These are phyloP conservation scores for Syrista parreyssii DNA, from an alignment of 2,888 invertebrate species.

Conservation along the genomic window DNA sequence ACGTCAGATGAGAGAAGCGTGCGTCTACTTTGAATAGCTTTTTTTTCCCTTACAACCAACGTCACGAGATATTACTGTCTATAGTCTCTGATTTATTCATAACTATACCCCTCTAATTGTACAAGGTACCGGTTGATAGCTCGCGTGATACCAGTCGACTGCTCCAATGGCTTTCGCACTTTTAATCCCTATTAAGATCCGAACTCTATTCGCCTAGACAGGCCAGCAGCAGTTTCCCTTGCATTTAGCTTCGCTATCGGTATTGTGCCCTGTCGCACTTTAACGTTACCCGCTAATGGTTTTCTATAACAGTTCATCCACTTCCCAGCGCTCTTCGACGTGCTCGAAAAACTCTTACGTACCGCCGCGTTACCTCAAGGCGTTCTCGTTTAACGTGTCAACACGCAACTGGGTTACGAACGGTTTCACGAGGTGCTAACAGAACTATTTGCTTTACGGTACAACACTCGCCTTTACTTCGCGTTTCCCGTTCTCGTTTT, in stretches of 20 bases:
- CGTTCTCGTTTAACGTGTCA: neutral
- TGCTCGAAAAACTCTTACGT: neutral
- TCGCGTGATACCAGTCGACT: neutral
- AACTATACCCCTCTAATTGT: constrained; percentile 11
- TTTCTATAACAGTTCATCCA: neutral
- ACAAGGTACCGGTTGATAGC: constrained; percentile 6
- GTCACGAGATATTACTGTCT: neutral
- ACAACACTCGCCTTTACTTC: neutral
- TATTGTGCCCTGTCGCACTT: neutral
- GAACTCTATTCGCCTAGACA: neutral
- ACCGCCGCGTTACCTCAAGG: neutral
- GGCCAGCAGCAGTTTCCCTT: neutral
- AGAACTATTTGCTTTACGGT: neutral
- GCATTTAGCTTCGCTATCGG: neutral
- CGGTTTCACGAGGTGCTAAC: neutral
- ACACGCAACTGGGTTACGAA: neutral
- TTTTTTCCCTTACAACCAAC: neutral
- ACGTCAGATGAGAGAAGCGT: neutral
- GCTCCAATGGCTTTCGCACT: neutral
- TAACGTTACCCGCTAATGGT: neutral
- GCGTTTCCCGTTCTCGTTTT: neutral
- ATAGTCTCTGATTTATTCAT: constrained; percentile 17
- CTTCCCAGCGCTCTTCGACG: neutral
- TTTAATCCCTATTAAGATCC: neutral
- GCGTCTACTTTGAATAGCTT: too few relatives aligned